These are phyloP conservation scores for Lasioglossum morio DNA, from an alignment of 2,888 invertebrate species.

Conservation along the genomic window DNA sequence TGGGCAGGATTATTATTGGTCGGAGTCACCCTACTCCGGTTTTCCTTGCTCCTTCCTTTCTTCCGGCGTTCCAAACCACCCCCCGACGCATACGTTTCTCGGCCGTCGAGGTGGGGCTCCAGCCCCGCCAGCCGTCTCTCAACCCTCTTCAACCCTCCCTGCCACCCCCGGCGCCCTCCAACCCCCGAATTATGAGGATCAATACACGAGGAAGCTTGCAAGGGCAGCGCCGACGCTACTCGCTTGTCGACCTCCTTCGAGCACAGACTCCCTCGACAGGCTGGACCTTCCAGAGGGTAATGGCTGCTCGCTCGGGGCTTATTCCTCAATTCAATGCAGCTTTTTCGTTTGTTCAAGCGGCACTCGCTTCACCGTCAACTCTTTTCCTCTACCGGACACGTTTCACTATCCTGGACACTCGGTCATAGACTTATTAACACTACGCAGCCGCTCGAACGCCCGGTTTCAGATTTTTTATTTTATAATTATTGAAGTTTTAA, in stretches of 20 bases:
- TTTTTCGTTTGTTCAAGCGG: background rate
- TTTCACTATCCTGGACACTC: background rate
- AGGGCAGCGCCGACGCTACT: constrained; percentile 82
- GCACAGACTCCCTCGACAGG: constrained; percentile 71
- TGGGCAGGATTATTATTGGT: constrained; percentile 83
- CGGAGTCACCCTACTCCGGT: constrained; percentile 77
- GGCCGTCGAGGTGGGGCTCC: constrained; percentile 75
- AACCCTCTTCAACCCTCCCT: constrained; percentile 67
- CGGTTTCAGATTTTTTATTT: background rate
- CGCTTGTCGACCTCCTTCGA: constrained; percentile 80
- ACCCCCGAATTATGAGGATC: constrained; percentile 84
- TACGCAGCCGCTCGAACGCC: background rate
- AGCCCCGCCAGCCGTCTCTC: constrained; percentile 71
- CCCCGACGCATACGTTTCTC: constrained; percentile 78
- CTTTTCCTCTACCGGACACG: background rate
- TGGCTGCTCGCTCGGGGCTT: constrained; percentile 18
- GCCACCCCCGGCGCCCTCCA: constrained; percentile 65
- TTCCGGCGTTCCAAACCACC: constrained; percentile 76
- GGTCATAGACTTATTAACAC: background rate
- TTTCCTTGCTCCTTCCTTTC: constrained; percentile 77
- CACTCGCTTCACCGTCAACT: background rate
- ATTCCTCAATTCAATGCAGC: constrained; percentile 16
- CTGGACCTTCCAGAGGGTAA: constrained; percentile 57
- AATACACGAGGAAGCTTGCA: constrained; percentile 84
- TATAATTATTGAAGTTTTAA: background rate